These are phyloP conservation scores for Listronotus bonariensis DNA, from an alignment of 1,140 invertebrate genomes.

Conservation along the genomic window DNA sequence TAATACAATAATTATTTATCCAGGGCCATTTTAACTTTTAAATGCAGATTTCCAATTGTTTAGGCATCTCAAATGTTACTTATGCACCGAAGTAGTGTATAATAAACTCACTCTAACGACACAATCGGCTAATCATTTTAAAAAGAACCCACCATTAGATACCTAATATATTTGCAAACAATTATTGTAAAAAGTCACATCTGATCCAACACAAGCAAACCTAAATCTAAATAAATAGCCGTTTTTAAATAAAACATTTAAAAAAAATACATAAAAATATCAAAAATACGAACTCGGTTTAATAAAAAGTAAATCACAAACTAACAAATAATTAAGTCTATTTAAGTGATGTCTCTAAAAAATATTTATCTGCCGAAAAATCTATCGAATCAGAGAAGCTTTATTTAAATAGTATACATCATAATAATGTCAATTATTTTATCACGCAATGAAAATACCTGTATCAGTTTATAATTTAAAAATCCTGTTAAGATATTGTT, in stretches of 20 bases:
- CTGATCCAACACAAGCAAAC: conserved; percentile 25
- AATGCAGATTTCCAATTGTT: no score
- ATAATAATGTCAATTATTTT: conserved; percentile 17
- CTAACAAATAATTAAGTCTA: conserved; percentile 36
- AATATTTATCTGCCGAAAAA: conserved; percentile 28
- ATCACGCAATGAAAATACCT: conserved; percentile 39
- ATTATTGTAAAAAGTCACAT: conserved; percentile 21
- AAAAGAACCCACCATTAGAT: no score
- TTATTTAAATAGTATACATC: conserved; percentile 22
- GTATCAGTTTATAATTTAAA: conserved; percentile 12
- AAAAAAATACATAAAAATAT: conserved; percentile 32
- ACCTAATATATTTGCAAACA: neutral
- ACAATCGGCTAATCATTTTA: no score
- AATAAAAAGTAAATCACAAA: conserved; percentile 35
- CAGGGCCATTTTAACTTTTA: no score
- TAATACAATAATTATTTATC: no score
- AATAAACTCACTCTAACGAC: no score
- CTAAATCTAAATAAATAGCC: conserved; percentile 34
- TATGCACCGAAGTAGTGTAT: no score
- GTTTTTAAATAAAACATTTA: conserved; percentile 23
- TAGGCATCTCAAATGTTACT: no score
- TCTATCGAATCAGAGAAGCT: conserved; percentile 25
- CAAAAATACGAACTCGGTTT: conserved; percentile 33
- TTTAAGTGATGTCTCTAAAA: conserved; percentile 27
- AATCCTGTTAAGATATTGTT: neutral